Percentiles rank a stretch among this genome's conserved stretches.
Conservation (phyloP, 1,140 invertebrate genomes). For the Camponotus pennsylvanicus region DNA sequence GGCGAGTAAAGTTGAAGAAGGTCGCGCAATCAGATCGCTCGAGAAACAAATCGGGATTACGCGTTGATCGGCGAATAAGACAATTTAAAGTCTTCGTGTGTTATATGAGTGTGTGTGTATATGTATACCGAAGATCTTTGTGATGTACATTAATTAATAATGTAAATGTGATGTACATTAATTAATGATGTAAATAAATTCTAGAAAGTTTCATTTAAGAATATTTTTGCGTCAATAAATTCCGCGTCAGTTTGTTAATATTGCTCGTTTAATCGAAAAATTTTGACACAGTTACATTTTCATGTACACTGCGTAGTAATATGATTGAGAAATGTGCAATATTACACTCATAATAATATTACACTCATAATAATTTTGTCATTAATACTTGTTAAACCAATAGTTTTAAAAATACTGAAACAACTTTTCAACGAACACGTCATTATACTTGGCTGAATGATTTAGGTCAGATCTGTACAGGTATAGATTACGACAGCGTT, state of each 20-base stretch:
- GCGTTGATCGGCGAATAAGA: slow-evolving; percentile 52
- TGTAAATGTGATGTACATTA: slow-evolving; percentile 10
- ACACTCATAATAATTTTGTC: not conserved
- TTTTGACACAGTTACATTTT: not conserved
- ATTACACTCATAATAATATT: not conserved
- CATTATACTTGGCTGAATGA: slow-evolving; percentile 3
- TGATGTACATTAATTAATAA: slow-evolving; percentile 44
- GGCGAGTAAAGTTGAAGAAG: slow-evolving; percentile 51
- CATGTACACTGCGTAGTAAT: not conserved
- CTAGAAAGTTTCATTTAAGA: not conserved
- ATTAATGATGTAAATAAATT: slow-evolving; percentile 40
- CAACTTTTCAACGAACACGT: not conserved
- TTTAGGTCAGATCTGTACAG: slow-evolving; percentile 4
- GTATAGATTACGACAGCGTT: slow-evolving; percentile 11
- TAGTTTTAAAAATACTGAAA: slow-evolving; percentile 11
- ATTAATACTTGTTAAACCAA: not conserved
- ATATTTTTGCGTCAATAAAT: not conserved
- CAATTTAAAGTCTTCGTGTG: slow-evolving; percentile 32
- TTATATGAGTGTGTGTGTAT: not conserved
- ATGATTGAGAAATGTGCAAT: not conserved
- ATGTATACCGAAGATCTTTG: not conserved
- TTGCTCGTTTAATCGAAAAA: not conserved
- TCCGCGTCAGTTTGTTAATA: not conserved
- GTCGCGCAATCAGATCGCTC: slow-evolving; percentile 54
- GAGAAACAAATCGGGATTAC: slow-evolving; percentile 63